Conservation (phyloP, 2,888 invertebrate species). For the Argyresthia albistria region DNA sequence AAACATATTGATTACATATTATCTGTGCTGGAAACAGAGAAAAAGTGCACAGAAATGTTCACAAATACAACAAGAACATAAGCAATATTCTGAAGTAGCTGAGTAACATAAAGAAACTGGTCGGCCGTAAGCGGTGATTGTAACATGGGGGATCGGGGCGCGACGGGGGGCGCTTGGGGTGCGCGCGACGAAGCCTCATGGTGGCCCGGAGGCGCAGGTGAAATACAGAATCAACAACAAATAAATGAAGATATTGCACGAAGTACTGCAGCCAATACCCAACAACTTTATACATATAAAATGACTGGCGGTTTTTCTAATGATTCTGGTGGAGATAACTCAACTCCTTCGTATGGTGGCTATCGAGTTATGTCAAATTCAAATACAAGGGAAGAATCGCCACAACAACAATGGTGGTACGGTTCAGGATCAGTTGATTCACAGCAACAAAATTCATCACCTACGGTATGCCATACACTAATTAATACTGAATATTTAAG, state of each 20-base stretch:
- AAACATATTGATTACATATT: not conserved
- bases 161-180: slow-evolving; percentile 72
- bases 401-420: slow-evolving; percentile 81
- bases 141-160: slow-evolving; percentile 67
- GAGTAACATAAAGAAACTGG: slow-evolving; percentile 56
- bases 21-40: not conserved
- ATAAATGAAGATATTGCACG: slow-evolving; percentile 61
- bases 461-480: slow-evolving; percentile 44
- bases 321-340: slow-evolving; percentile 76
- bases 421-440: slow-evolving; percentile 75
- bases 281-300: slow-evolving; percentile 88
- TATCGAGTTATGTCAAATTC: slow-evolving; percentile 78
- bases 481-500: not conserved
- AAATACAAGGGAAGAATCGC: slow-evolving; percentile 61
- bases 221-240: slow-evolving; percentile 59
- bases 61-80: slow-evolving; percentile 28
- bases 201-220: slow-evolving; percentile 65
- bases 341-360: slow-evolving; percentile 78
- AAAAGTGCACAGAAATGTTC: slow-evolving; percentile 42
- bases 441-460: slow-evolving; percentile 53
- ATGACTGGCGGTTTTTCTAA: slow-evolving; percentile 88
- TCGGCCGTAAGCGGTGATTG: slow-evolving; percentile 51
- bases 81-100: slow-evolving; percentile 32
- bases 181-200: slow-evolving; percentile 72
- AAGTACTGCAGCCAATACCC: slow-evolving; percentile 64